A percentile compares a stretch with the other conserved stretches of the same genome.
phyloP scores from a whole-genome alignment of 1,140 invertebrate genomes.

The Heliconius himera region DNA sequence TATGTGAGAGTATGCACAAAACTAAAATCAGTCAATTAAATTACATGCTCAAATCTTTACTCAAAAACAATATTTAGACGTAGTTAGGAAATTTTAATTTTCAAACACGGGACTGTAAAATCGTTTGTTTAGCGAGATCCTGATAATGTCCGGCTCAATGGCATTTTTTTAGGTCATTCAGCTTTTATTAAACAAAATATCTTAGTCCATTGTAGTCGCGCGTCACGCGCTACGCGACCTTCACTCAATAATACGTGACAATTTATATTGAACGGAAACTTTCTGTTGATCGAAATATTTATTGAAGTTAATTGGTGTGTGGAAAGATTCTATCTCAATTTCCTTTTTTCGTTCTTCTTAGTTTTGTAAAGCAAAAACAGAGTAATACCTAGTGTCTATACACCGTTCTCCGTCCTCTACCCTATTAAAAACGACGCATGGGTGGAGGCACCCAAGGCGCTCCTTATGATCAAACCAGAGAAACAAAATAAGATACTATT shows the following conservation, averaged over 20 bases:
- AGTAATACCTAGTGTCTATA: too few species aligned
- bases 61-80: neutral
- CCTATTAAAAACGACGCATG: too few species aligned
- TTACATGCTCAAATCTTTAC: neutral
- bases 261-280: conserved; percentile 1
- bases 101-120: neutral
- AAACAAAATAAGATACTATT: too few species aligned
- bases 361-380: too few species aligned
- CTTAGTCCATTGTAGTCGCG: neutral
- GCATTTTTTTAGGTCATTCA: neutral
- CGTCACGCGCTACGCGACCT: conserved; percentile 17
- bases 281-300: conserved; percentile 22
- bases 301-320: conserved; percentile 1
- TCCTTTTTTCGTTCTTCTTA: too few species aligned
- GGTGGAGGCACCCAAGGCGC: too few species aligned
- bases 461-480: too few species aligned
- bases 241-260: conserved; percentile 17
- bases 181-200: neutral
- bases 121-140: conserved; percentile 6
- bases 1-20: neutral
- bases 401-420: too few species aligned
- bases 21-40: neutral
- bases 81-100: neutral
- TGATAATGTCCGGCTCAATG: conserved; percentile 20
- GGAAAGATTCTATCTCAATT: neutral